Evolutionary conservation across 1,140 invertebrate species (phyloP), one percentile per base, ranked within the genome.

Genomic region (Halictus rubicundus): DNA sequence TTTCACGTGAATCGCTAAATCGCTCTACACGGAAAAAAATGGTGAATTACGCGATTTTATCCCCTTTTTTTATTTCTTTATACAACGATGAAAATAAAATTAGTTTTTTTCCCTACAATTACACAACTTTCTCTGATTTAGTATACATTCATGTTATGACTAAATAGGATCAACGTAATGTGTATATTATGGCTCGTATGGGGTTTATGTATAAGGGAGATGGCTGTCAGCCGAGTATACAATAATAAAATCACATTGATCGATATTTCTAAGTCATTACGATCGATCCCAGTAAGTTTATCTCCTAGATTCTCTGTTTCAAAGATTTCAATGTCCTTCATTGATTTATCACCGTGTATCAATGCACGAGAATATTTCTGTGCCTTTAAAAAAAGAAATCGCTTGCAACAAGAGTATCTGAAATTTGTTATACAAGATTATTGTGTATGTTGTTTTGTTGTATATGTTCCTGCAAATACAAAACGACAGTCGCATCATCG

Each of bases 171-270:
- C 39, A 59, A 81, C 32, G 42, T 32, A 49, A 46, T 49, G 14
- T 68, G 32, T 78, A 46, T 72, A 81, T 75, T 87, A 88, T 88
- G 86, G 82, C 86, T 86, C 66, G 27, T 73, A 59, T 27, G 77
- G 82, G 87, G 69, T 88, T 87, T 88, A 88, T 85, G 68, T 86
- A 88, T 87, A 86, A 82, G 74, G 82, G 80, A 78, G 42, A 59
- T 71, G 66, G 60, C 73, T 71, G 39, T 83, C 57, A 64, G 68
- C 73, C 65, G 68, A 83, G 49, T 87, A 83, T 63, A 76, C 59
- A 74, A 52, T 74, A 77, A 68, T 71, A 87, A 82, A 74, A 83
- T 88, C 79, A 88, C 78, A 79, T 69, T 83, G 37, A 71, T 61
- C 19, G 61, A 64, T 77, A 70, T 71, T 59, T 54, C 16, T 65